Evolutionary conservation across 2,888 invertebrate species (phyloP).

Genomic region (Polyommatus iphigenia): DNA sequence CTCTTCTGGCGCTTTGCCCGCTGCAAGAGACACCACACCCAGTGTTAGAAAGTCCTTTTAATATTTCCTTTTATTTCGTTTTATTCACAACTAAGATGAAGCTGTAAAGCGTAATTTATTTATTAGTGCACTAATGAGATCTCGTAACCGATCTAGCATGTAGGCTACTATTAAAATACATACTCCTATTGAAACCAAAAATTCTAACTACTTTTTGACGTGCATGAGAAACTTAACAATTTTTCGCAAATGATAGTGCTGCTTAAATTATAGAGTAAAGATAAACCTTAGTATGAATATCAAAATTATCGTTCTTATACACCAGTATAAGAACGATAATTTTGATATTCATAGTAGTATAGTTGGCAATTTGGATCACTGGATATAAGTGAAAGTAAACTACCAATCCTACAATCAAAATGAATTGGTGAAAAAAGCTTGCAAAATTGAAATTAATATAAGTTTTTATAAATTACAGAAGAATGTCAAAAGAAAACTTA

Average conservation of each 20-base stretch:
- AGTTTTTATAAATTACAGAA: not conserved
- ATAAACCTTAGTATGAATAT: no score
- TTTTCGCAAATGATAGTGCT: not conserved
- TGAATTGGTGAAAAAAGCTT: not conserved
- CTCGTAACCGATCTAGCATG: slow-evolving; percentile 38
- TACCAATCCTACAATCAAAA: not conserved
- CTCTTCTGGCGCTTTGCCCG: slow-evolving; percentile 78
- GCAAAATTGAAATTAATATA: not conserved
- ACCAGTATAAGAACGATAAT: no score
- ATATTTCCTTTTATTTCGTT: slow-evolving; percentile 48
- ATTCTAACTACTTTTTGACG: not conserved
- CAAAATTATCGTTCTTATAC: no score
- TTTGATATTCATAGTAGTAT: no score
- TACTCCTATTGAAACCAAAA: not conserved
- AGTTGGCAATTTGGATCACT: no score
- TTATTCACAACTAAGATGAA: slow-evolving; percentile 50
- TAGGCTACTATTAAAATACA: not conserved
- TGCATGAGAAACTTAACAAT: not conserved
- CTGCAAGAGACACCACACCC: slow-evolving; percentile 81
- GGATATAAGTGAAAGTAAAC: not conserved
- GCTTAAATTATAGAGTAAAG: not conserved
- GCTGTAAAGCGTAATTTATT: slow-evolving; percentile 48
- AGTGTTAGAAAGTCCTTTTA: slow-evolving; percentile 78
- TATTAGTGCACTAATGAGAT: slow-evolving; percentile 39
- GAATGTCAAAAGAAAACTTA: not conserved